phyloP scores from a whole-genome alignment of 53 echinoderm and acorn worm species.

The Henricia sp. region DNA sequence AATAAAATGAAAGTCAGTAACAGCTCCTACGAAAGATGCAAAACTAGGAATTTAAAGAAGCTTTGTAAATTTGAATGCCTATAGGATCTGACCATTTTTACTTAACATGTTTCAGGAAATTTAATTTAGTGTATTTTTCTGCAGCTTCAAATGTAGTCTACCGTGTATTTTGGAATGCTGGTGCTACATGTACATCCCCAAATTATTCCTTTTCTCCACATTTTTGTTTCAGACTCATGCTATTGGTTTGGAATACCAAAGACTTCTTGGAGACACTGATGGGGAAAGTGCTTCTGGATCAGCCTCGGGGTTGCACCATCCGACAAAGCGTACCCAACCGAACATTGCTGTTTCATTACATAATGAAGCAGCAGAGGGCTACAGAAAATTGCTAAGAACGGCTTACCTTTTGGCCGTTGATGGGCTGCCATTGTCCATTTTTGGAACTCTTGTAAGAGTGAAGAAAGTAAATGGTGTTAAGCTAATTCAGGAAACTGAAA shows the following conservation, averaged over 20 bases:
- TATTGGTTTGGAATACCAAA: conserved; percentile 50
- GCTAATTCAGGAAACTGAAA: conserved; percentile 40
- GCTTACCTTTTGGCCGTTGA: conserved; percentile 57
- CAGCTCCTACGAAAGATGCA: too few species aligned
- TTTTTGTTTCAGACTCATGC: conserved; percentile 43
- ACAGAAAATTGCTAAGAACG: conserved; percentile 56
- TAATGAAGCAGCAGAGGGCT: conserved; percentile 16
- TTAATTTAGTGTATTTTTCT: too few species aligned
- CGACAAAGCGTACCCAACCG: conserved; percentile 43
- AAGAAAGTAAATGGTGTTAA: conserved; percentile 62
- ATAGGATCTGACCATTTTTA: too few species aligned
- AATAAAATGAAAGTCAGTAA: too few species aligned
- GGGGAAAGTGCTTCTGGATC: conserved; percentile 15
- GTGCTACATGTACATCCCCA: too few species aligned
- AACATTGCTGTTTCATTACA: conserved; percentile 36
- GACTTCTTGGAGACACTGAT: conserved; percentile 21
- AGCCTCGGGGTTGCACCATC: neutral
- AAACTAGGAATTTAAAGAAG: too few species aligned
- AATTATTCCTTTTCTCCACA: too few species aligned
- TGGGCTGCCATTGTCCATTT: conserved; percentile 50
- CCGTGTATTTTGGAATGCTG: too few species aligned
- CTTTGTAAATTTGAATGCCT: too few species aligned
- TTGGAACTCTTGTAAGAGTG: conserved; percentile 52
- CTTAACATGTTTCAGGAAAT: too few species aligned
- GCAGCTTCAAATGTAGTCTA: too few species aligned